phyloP scores from a whole-genome alignment of 2,113 vertebrate species.

The Megaptera novaeangliae region DNA sequence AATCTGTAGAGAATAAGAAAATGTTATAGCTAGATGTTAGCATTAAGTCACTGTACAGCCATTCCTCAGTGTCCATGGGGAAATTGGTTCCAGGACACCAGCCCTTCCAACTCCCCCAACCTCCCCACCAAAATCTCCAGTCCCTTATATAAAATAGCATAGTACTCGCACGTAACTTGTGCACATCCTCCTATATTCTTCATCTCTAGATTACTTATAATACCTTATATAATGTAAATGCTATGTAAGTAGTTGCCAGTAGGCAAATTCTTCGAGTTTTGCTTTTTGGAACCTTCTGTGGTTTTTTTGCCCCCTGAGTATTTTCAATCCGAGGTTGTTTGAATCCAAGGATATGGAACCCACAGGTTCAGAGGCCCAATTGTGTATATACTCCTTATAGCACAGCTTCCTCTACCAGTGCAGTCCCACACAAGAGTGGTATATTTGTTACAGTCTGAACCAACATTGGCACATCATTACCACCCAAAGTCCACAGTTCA shows the following conservation, averaged over 20 bases:
- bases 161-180: neutral
- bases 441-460: neutral
- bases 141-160: neutral
- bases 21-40: neutral
- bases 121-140: neutral
- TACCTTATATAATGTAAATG: neutral
- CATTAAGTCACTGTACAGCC: neutral
- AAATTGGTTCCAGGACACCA: neutral
- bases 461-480: neutral
- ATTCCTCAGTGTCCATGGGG: neutral
- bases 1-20: neutral
- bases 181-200: neutral
- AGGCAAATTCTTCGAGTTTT: neutral
- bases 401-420: neutral
- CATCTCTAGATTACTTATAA: neutral
- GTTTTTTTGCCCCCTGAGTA: neutral
- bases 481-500: neutral
- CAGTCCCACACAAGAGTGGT: neutral
- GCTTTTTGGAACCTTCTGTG: no score
- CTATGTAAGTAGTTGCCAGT: neutral
- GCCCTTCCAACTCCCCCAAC: neutral
- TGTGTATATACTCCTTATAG: neutral
- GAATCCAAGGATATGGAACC: neutral
- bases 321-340: neutral
- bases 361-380: neutral